Conservation (phyloP, 2,113 vertebrate genomes). For the Amblyornis subalaris region DNA sequence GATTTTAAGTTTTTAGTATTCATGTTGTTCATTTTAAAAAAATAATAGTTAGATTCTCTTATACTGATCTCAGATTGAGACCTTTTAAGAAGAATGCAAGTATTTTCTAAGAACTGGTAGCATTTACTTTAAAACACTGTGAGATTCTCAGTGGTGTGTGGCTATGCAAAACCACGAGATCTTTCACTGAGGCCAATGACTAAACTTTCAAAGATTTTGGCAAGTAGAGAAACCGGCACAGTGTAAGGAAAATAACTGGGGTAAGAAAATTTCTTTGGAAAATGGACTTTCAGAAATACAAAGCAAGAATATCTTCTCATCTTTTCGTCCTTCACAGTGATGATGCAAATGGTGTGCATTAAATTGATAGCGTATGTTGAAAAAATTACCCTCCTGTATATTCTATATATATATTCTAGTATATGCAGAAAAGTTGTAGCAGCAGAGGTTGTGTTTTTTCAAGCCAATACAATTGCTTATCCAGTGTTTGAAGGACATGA, state of each 20-base stretch:
- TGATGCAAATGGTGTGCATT: not conserved
- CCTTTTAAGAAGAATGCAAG: not conserved
- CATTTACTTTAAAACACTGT: not conserved
- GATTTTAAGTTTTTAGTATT: not conserved
- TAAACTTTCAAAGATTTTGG: not conserved
- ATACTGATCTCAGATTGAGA: not conserved
- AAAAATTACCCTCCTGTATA: not conserved
- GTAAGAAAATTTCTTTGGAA: not conserved
- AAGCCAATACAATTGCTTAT: not conserved
- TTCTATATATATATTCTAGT: rapidly evolving
- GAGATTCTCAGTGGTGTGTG: not conserved
- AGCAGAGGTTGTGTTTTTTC: not conserved
- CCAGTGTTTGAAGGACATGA: not conserved
- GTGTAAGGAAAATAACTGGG: not conserved
- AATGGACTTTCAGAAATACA: not conserved
- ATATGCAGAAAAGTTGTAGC: not conserved
- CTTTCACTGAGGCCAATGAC: not conserved
- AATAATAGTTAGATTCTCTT: not conserved
- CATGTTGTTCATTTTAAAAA: not conserved
- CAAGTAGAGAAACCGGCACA: not conserved
- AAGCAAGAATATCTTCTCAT: not conserved
- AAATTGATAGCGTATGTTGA: not conserved
- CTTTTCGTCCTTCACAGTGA: not conserved
- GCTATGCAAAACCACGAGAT: not conserved
- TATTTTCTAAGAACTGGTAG: not conserved